phyloP scores from a whole-genome alignment of 2,113 vertebrate genomes.

The Cheilinus undulatus region DNA sequence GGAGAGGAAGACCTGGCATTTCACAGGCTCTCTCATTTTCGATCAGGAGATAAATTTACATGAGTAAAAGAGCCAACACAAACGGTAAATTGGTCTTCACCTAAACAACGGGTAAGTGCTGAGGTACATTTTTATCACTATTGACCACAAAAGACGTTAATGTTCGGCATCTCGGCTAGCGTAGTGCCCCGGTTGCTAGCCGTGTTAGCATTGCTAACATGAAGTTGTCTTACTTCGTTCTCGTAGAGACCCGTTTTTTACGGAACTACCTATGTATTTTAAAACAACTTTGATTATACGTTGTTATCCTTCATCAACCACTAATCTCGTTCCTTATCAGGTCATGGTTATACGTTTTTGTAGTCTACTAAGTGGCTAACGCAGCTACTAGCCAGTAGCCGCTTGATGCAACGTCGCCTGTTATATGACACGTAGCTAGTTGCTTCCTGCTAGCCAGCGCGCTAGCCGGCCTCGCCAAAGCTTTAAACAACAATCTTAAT shows the following conservation, averaged over 20 bases:
- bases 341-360: not conserved
- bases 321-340: accelerated
- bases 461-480: conserved; percentile 40
- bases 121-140: not conserved
- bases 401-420: conserved; percentile 66
- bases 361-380: conserved; percentile 50
- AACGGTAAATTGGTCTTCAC: conserved; percentile 48
- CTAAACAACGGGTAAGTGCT: conserved; percentile 73
- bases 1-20: conserved; percentile 61
- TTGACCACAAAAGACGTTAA: conserved; percentile 9
- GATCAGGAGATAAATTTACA: conserved; percentile 50
- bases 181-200: conserved; percentile 52
- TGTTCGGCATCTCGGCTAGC: conserved; percentile 54
- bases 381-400: not conserved
- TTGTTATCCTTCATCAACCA: accelerated
- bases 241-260: not conserved
- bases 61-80: conserved; percentile 49
- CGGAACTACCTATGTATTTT: no score
- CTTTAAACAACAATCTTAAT: not conserved
- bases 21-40: conserved; percentile 42
- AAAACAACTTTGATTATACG: not conserved
- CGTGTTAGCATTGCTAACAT: conserved; percentile 61
- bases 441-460: conserved; percentile 53
- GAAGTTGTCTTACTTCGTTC: conserved; percentile 28
- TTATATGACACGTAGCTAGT: conserved; percentile 78